These are phyloP conservation scores for Rhinopomastus cyanomelas DNA, from an alignment of 2,113 vertebrate genomes.

Conservation along the genomic window DNA sequence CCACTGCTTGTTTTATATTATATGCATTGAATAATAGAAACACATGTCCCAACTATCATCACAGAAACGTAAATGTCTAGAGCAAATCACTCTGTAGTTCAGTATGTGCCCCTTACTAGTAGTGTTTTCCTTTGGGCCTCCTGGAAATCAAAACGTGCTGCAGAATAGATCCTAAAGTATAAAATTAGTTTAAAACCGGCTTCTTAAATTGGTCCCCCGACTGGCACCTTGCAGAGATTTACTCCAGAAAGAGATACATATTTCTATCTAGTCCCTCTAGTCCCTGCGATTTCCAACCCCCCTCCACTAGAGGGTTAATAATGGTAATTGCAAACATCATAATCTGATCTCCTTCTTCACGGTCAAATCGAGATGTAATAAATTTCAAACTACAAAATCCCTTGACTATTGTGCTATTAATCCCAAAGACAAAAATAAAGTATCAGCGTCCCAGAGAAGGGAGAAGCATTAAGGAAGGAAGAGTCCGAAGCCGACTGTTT, in stretches of 20 bases:
- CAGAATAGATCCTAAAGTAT: not conserved
- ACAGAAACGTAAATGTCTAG: not conserved
- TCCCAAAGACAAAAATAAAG: not conserved
- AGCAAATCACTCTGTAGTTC: not conserved
- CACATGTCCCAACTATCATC: not conserved
- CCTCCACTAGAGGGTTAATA: not conserved
- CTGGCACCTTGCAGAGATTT: not conserved
- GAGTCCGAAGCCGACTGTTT: slow-evolving; percentile 21
- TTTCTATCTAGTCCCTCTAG: slow-evolving; percentile 2
- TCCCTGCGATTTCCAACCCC: not conserved
- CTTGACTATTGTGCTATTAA: not conserved
- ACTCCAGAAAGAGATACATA: not conserved
- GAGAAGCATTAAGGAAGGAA: slow-evolving; percentile 40
- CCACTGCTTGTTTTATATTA: not conserved
- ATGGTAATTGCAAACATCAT: not conserved
- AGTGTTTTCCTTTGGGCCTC: not conserved
- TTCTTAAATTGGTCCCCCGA: not conserved
- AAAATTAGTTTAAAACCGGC: slow-evolving; percentile 1
- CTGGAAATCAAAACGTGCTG: not conserved
- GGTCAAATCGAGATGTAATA: not conserved
- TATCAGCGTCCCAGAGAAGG: not conserved
- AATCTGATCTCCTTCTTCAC: not conserved
- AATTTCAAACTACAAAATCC: not conserved
- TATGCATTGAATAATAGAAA: slow-evolving; percentile 17
- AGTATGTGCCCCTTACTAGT: not conserved